Evolutionary conservation across 2,888 invertebrate species (phyloP), one percentile per base, ranked within the genome.

Genomic region (Mongoloraphidia duomilia): DNA sequence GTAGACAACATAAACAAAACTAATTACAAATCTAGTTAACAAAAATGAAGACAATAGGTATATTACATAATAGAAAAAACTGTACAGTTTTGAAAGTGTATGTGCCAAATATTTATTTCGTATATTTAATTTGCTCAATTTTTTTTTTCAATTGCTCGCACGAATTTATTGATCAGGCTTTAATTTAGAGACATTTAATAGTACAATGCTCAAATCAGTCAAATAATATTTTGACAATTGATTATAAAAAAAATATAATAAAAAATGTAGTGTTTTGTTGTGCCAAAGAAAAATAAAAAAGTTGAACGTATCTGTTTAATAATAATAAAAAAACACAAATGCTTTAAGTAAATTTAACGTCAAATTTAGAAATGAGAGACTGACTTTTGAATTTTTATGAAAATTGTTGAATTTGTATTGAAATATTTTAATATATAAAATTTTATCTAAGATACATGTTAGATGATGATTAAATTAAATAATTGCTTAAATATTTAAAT

Each of bases 311-410:
- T 26, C 26, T 26, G 26, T 26, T 26, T 26, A 33, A 42, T 33
- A 26, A 42, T 10, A 26, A 14, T 33, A 42, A 42, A 13, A 14
- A 42, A 42, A 42, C 33, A 12, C 42, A 42, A 42, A 42, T 42
- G 42, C 42, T 42, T 42, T 42, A 42, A 42, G 17, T 42, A 42
- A 42, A 26, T 42, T 17, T 42, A 42, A 42, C 33, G 33, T 42
- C 17, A 42, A 26, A 11, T 17, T 12, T 34, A 12, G 13, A 17
- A 17, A 17, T 13, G 33, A 26, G 14, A 34, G 26, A 42, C 42
- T 9, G 42, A 42, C 33, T 17, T 14, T 42, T 17, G 42, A 14
- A 14, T 39, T 14, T 39, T 12, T 8, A 39, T 39, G 14, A 39
- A 39, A 39, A 26, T 26, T 26, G 26, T 26, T 26, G 26, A 26